phyloP scores from a whole-genome alignment of 1,140 invertebrate genomes.

The Zaprionus ornatus region DNA sequence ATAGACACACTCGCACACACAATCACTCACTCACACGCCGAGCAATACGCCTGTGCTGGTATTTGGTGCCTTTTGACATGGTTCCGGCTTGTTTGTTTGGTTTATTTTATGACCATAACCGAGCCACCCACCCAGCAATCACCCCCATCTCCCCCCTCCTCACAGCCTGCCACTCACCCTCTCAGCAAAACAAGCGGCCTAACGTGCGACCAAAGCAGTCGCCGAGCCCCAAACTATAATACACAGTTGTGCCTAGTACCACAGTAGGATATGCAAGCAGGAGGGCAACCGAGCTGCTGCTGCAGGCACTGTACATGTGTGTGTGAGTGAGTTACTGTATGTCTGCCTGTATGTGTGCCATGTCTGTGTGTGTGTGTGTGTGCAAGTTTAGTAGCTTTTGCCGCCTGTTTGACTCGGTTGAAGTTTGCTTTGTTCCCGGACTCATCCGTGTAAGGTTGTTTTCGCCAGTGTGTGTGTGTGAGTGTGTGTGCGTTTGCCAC shows the following conservation, averaged over 20 bases:
- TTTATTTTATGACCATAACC: constrained; percentile 83
- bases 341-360: constrained; percentile 29
- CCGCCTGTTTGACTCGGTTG: constrained; percentile 76
- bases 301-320: constrained; percentile 30
- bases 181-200: background rate
- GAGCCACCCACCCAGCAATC: constrained; percentile 44
- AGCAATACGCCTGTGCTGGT: constrained; percentile 47
- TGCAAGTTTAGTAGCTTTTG: constrained; percentile 76
- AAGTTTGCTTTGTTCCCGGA: constrained; percentile 54
- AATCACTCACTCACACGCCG: constrained; percentile 23
- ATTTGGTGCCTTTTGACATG: constrained; percentile 76
- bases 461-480: constrained; percentile 10
- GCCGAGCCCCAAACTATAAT: constrained; percentile 35
- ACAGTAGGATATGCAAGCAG: constrained; percentile 12
- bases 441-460: constrained; percentile 29
- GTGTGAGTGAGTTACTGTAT: constrained; percentile 2
- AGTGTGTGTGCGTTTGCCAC: constrained; percentile 49
- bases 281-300: constrained; percentile 21
- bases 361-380: constrained; percentile 26
- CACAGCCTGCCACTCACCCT: constrained; percentile 8
- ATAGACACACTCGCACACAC: constrained; percentile 25
- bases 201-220: constrained; percentile 16
- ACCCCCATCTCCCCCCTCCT: background rate
- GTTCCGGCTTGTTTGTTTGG: constrained; percentile 83
- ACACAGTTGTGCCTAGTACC: constrained; percentile 21